phyloP scores from a whole-genome alignment of 30 jellyfish, hydroid and myxozoan genomes.

The Phacellophora camtschatica region DNA sequence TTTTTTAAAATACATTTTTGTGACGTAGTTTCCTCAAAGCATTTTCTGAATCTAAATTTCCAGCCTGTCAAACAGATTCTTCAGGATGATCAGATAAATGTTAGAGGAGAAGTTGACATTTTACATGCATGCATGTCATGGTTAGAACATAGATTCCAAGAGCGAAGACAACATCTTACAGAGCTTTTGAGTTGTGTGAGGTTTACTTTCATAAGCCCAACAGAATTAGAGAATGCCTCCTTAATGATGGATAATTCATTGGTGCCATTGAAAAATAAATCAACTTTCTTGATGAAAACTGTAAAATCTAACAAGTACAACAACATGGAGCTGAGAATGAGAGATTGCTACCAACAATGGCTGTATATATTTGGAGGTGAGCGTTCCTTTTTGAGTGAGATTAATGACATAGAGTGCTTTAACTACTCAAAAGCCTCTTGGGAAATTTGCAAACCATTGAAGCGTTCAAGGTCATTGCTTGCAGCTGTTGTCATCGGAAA shows the following conservation, averaged over 20 bases:
- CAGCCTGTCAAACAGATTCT: conserved; percentile 9
- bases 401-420: conserved; percentile 61
- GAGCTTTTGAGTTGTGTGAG: conserved; percentile 45
- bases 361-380: conserved; percentile 91
- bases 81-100: conserved; percentile 40
- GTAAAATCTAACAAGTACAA: conserved; percentile 9
- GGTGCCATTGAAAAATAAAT: not conserved
- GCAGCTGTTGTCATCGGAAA: conserved; percentile 74
- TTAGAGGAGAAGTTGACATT: conserved; percentile 49
- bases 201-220: conserved; percentile 64
- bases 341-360: conserved; percentile 77
- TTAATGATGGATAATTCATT: not conserved
- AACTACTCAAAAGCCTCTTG: conserved; percentile 36
- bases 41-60: conserved; percentile 25
- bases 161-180: not conserved
- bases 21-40: conserved; percentile 17
- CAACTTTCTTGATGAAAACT: not conserved
- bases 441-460: conserved; percentile 73
- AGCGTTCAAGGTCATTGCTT: conserved; percentile 75
- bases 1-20: conserved; percentile 53
- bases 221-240: conserved; percentile 8
- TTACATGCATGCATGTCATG: conserved; percentile 47
- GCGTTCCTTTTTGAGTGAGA: conserved; percentile 74
- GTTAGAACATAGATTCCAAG: conserved; percentile 33
- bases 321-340: conserved; percentile 1